These are phyloP conservation scores for Hyposoter dolosus DNA, from an alignment of 2,888 invertebrate species.

Conservation along the genomic window DNA sequence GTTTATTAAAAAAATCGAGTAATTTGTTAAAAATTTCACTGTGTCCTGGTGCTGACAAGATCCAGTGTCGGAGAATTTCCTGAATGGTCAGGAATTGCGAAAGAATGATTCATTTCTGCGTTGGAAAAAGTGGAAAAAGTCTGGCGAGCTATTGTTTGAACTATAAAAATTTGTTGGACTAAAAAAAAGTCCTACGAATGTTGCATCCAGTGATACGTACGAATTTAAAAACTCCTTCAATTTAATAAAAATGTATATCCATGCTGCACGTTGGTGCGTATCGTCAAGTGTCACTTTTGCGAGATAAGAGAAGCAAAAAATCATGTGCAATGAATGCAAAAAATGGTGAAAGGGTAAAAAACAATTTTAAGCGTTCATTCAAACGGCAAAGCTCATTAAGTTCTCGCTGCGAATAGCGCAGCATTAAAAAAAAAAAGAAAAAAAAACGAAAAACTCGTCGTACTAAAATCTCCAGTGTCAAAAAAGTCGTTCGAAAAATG, in stretches of 20 bases:
- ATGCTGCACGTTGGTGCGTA: conserved; percentile 30
- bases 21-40: background rate
- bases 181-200: background rate
- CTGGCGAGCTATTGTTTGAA: background rate
- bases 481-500: background rate
- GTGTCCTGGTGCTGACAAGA: background rate
- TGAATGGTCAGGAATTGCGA: background rate
- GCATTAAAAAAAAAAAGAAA: conserved; percentile 14
- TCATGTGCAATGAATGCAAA: background rate
- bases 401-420: conserved; percentile 13
- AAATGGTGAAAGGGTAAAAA: conserved; percentile 41
- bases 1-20: too few species aligned
- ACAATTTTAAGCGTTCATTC: conserved; percentile 4
- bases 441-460: background rate
- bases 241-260: background rate
- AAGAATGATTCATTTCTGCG: background rate
- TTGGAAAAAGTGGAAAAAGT: background rate
- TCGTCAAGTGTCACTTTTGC: conserved; percentile 26
- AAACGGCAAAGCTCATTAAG: conserved; percentile 37
- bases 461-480: background rate
- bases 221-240: background rate
- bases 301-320: background rate
- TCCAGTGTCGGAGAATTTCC: background rate
- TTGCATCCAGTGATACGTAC: background rate
- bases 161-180: background rate